These are phyloP conservation scores for Erebia ligea DNA, from an alignment of 2,888 invertebrate genomes.

Conservation along the genomic window DNA sequence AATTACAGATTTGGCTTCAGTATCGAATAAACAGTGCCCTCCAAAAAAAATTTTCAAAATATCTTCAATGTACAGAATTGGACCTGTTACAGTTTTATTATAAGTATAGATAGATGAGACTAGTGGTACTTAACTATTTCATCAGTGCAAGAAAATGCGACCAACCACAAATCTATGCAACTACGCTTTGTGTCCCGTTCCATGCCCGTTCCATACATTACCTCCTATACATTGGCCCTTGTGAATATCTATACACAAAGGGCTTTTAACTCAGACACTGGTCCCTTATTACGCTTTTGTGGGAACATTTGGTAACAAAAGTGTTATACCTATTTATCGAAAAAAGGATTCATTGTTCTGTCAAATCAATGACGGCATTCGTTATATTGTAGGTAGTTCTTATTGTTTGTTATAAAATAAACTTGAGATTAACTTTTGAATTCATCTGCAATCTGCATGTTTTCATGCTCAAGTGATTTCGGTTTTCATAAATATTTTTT, in stretches of 20 bases:
- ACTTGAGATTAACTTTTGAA: neutral
- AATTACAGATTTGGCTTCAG: too few species aligned
- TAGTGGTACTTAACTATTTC: too few species aligned
- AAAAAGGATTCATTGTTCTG: conserved; percentile 20
- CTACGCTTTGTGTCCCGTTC: conserved; percentile 22
- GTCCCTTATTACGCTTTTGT: conserved; percentile 31
- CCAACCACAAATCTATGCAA: conserved; percentile 12
- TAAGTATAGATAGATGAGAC: neutral
- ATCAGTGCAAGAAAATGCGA: neutral
- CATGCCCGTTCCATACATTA: conserved; percentile 1
- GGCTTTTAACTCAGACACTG: conserved; percentile 19
- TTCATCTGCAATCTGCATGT: conserved; percentile 10
- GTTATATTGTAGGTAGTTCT: conserved; percentile 1
- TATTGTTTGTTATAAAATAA: conserved; percentile 7
- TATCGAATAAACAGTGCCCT: too few species aligned
- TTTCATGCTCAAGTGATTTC: conserved; percentile 9
- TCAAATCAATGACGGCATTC: conserved; percentile 2
- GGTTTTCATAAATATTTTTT: conserved; percentile 5
- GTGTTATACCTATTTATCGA: conserved; percentile 17
- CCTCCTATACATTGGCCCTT: conserved; percentile 8
- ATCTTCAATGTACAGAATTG: too few species aligned
- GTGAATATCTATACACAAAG: conserved; percentile 29
- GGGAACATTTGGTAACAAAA: conserved; percentile 26
- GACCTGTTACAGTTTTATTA: too few species aligned
- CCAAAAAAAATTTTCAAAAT: too few species aligned